Evolutionary conservation across 2,113 vertebrate species (phyloP).

Genomic region (Burhinus oedicnemus): DNA sequence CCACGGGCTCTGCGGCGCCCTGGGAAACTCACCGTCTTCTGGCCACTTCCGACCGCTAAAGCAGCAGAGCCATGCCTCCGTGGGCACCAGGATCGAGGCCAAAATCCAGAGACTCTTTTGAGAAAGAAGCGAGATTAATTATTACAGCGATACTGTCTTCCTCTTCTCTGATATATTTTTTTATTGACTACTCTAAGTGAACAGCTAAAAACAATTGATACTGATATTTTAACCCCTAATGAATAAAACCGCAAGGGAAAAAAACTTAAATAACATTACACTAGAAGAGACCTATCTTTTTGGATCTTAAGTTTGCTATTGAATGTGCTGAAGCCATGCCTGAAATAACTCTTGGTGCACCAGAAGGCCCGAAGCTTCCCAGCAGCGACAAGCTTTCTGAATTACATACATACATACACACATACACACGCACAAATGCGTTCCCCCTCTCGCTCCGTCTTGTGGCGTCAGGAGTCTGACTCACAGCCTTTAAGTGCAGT

Average conservation of each 20-base stretch:
- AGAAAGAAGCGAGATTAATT: not conserved
- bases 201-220: not conserved
- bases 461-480: conserved; percentile 69
- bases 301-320: not conserved
- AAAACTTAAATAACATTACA: not conserved
- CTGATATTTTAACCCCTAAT: conserved; percentile 31
- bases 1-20: fast-evolving
- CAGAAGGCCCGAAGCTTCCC: conserved; percentile 12
- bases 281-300: not conserved
- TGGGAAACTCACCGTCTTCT: not conserved
- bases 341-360: conserved; percentile 9
- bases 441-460: not conserved
- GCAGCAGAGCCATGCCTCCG: not conserved
- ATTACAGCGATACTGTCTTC: conserved; percentile 2
- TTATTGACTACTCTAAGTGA: conserved; percentile 23
- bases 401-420: not conserved
- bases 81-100: fast-evolving
- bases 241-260: not conserved
- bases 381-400: conserved; percentile 28
- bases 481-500: conserved; percentile 66
- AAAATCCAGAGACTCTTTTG: not conserved
- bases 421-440: not conserved
- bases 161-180: conserved; percentile 21
- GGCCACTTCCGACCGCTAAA: not conserved
- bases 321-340: conserved; percentile 35